These are phyloP conservation scores for Poeciliopsis occidentalis DNA, from an alignment of 2,113 vertebrate genomes.

Conservation along the genomic window DNA sequence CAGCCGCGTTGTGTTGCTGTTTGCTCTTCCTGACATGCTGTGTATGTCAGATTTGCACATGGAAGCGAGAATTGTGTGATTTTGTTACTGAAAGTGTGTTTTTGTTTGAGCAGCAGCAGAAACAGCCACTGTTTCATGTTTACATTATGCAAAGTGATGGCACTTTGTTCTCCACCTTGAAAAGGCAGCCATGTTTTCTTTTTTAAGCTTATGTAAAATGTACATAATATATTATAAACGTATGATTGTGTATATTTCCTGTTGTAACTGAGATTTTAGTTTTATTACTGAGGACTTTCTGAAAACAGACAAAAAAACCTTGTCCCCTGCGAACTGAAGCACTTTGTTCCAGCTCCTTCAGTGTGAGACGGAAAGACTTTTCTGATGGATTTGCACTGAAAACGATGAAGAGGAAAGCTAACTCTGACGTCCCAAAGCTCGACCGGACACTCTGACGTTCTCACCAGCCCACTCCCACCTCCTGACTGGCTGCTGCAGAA, in stretches of 20 bases:
- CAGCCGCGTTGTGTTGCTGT: slow-evolving; percentile 6
- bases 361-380: slow-evolving; percentile 73
- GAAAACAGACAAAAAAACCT: neutral
- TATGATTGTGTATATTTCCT: slow-evolving; percentile 90
- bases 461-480: slow-evolving; percentile 21
- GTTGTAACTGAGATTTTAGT: slow-evolving; percentile 92
- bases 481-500: neutral
- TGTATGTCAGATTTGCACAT: neutral
- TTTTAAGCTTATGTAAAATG: slow-evolving; percentile 84
- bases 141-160: slow-evolving; percentile 9
- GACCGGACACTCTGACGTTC: slow-evolving; percentile 34
- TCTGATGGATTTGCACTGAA: slow-evolving; percentile 85
- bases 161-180: slow-evolving; percentile 32
- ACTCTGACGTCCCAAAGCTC: neutral
- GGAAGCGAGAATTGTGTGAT: neutral
- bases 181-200: slow-evolving; percentile 73
- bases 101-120: slow-evolving; percentile 27
- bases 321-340: slow-evolving; percentile 80
- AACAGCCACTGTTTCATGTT: slow-evolving; percentile 15
- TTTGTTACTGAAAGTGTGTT: neutral
- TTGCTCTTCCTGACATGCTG: slow-evolving; percentile 1
- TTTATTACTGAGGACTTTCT: slow-evolving; percentile 93
- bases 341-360: slow-evolving; percentile 69
- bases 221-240: slow-evolving; percentile 89
- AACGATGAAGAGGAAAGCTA: slow-evolving; percentile 8